phyloP scores from a whole-genome alignment of 2,797 vertebrate species.

The Bradypodion ventrale region DNA sequence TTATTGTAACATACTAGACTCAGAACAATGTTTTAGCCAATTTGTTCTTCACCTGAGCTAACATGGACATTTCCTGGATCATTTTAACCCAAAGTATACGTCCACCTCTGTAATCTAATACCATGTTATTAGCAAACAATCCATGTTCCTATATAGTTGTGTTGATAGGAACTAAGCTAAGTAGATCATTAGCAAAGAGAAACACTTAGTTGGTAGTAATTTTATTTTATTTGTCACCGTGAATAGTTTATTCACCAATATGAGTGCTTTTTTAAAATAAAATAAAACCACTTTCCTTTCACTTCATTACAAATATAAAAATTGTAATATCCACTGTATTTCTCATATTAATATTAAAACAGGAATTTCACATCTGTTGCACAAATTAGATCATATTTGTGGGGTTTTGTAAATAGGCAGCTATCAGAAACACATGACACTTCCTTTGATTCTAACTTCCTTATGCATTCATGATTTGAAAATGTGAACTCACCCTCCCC shows the following conservation, averaged over 20 bases:
- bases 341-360: background rate
- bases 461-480: background rate
- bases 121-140: conserved; percentile 33
- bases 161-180: conserved; percentile 19
- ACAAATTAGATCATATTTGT: background rate
- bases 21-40: conserved; percentile 58
- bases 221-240: background rate
- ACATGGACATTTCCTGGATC: background rate
- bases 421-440: background rate
- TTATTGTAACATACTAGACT: too few relatives aligned
- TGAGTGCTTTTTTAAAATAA: too few relatives aligned
- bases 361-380: background rate
- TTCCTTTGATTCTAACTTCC: background rate
- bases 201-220: background rate
- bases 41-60: conserved; percentile 25
- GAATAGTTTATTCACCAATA: background rate
- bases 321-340: background rate
- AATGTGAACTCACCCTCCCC: background rate
- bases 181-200: background rate
- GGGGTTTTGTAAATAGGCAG: background rate
- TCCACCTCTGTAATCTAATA: conserved; percentile 45
- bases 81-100: background rate
- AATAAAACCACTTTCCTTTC: background rate
- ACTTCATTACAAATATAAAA: background rate
- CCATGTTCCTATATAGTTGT: conserved; percentile 6